Evolutionary conservation across 2,797 vertebrate genomes (phyloP).

Genomic region (Lutjanus argentimaculatus): DNA sequence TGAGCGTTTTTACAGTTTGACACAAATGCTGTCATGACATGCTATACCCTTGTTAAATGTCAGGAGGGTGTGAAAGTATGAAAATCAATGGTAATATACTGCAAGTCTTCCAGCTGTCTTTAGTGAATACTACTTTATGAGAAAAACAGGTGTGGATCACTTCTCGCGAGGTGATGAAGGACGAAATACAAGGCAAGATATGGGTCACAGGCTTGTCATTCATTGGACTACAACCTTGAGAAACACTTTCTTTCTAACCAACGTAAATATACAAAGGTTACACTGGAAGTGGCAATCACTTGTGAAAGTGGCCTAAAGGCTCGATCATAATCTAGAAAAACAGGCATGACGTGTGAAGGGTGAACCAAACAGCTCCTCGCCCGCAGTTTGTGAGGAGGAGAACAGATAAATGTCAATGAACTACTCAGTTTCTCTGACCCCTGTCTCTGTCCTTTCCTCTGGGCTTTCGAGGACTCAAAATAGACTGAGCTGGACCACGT

Average conservation of each 20-base stretch:
- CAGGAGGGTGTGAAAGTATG: too few relatives aligned
- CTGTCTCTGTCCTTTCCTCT: conserved; percentile 68
- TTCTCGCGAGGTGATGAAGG: neutral
- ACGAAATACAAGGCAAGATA: neutral
- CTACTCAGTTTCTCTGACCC: conserved; percentile 79
- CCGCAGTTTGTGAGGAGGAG: neutral
- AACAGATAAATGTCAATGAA: conserved; percentile 79
- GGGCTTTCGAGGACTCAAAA: conserved; percentile 75
- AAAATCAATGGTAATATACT: neutral
- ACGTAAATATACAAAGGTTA: neutral
- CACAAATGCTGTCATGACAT: too few relatives aligned
- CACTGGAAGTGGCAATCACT: neutral
- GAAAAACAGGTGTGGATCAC: neutral
- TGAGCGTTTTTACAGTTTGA: too few relatives aligned
- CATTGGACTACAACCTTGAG: conserved; percentile 5
- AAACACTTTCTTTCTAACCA: neutral
- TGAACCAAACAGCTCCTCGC: neutral
- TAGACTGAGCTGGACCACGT: conserved; percentile 62
- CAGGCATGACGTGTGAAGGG: too few relatives aligned
- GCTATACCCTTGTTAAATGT: too few relatives aligned
- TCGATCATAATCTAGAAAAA: neutral
- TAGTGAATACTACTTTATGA: neutral
- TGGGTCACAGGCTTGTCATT: neutral
- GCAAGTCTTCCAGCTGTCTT: too few relatives aligned
- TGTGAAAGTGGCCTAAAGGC: neutral